phyloP scores from a whole-genome alignment of 2,797 vertebrate species.

The Chrosomus eos region DNA sequence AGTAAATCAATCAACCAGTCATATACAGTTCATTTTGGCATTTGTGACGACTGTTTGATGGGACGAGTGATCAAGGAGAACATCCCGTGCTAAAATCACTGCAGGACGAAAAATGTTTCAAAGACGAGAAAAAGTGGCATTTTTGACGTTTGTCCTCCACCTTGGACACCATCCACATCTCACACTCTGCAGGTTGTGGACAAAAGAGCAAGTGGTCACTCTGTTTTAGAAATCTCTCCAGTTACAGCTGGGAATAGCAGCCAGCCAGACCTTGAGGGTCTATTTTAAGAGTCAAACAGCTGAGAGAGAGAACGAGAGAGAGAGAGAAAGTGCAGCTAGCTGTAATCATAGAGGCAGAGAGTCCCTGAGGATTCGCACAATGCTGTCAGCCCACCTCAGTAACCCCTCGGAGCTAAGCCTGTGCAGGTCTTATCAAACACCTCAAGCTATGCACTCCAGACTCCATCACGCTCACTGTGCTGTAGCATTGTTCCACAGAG shows the following conservation, averaged over 20 bases:
- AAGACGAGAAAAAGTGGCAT: neutral
- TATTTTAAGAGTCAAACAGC: slow-evolving; percentile 61
- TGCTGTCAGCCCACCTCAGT: slow-evolving; percentile 48
- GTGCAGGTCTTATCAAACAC: slow-evolving; percentile 51
- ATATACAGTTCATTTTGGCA: neutral
- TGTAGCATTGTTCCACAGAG: slow-evolving; percentile 36
- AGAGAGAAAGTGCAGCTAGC: slow-evolving; percentile 32
- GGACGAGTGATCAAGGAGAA: neutral
- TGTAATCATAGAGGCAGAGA: slow-evolving; percentile 43
- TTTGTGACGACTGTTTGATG: neutral
- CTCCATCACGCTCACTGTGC: slow-evolving; percentile 37
- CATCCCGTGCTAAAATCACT: neutral
- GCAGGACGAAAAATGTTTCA: neutral
- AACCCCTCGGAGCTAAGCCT: slow-evolving; percentile 41
- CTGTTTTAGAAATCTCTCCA: slow-evolving; percentile 42
- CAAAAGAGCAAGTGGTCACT: slow-evolving; percentile 51
- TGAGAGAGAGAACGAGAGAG: slow-evolving; percentile 29
- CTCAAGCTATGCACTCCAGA: slow-evolving; percentile 36
- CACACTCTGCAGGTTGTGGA: slow-evolving; percentile 28
- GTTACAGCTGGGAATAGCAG: slow-evolving; percentile 50
- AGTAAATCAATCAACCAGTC: neutral
- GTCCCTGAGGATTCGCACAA: slow-evolving; percentile 42
- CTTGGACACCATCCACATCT: slow-evolving; percentile 34
- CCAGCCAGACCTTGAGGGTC: slow-evolving; percentile 55
- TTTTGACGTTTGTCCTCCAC: slow-evolving; percentile 20